phyloP scores from a whole-genome alignment of 2,888 invertebrate genomes.

The Atethmia centrago region DNA sequence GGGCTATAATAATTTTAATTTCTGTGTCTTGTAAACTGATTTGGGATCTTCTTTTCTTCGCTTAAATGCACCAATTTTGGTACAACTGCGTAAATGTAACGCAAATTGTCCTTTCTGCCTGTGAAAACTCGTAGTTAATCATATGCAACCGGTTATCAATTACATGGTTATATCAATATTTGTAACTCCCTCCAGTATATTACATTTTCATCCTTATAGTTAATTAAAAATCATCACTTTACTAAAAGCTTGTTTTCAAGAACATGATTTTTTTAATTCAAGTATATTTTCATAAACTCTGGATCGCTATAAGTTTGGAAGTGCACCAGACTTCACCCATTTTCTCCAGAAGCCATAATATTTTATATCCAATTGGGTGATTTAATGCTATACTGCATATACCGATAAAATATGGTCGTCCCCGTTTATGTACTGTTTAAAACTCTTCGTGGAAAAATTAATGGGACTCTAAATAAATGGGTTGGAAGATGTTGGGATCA shows the following conservation, averaged over 20 bases:
- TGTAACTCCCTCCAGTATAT: too few relatives aligned
- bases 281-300: neutral
- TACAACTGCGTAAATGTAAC: neutral
- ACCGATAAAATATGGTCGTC: conserved; percentile 29
- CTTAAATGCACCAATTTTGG: too few relatives aligned
- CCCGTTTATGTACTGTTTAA: conserved; percentile 37
- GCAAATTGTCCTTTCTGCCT: neutral
- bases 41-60: too few relatives aligned
- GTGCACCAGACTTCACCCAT: conserved; percentile 4
- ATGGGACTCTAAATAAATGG: neutral
- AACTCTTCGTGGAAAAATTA: conserved; percentile 38
- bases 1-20: neutral
- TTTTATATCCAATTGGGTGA: conserved; percentile 48
- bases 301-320: neutral
- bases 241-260: neutral
- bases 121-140: neutral
- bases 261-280: neutral
- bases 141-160: neutral
- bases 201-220: neutral
- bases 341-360: conserved; percentile 27
- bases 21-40: too few relatives aligned
- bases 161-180: too few relatives aligned
- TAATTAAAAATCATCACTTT: too few relatives aligned
- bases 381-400: conserved; percentile 27
- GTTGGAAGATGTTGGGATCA: conserved; percentile 13